Evolutionary conservation across 2,888 invertebrate species (phyloP).

Genomic region (Sclerodermus sp.): DNA sequence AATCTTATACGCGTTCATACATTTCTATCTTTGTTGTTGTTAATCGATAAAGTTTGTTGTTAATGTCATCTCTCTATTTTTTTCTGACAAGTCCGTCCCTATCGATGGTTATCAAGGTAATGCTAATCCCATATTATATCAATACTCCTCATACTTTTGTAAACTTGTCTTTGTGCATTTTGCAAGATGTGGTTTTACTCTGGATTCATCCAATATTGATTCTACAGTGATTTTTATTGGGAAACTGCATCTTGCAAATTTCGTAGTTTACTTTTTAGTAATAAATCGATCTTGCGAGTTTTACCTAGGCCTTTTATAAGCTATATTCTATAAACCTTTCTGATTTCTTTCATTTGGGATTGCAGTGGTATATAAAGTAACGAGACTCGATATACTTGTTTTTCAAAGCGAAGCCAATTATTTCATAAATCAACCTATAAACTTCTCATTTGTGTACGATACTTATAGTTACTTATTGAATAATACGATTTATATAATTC

Average conservation of each 20-base stretch:
- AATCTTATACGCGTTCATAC: slow-evolving; percentile 35
- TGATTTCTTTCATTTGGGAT: too few relatives aligned
- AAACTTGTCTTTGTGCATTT: slow-evolving; percentile 42
- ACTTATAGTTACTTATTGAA: too few relatives aligned
- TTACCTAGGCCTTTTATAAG: slow-evolving; percentile 26
- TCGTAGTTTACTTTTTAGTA: slow-evolving; percentile 43
- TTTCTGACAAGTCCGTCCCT: slow-evolving; percentile 60
- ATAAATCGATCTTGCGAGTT: slow-evolving; percentile 34
- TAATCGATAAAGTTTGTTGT: slow-evolving; percentile 56
- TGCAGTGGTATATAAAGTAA: too few relatives aligned
- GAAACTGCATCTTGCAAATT: slow-evolving; percentile 46
- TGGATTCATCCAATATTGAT: too few relatives aligned
- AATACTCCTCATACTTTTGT: slow-evolving; percentile 55
- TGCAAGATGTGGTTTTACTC: slow-evolving; percentile 49
- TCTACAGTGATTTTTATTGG: neutral
- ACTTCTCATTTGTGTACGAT: too few relatives aligned
- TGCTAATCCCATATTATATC: slow-evolving; percentile 59
- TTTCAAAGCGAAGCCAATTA: too few relatives aligned
- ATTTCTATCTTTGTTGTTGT: slow-evolving; percentile 53
- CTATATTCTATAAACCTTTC: too few relatives aligned
- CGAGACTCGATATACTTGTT: too few relatives aligned
- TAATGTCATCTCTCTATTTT: slow-evolving; percentile 60
- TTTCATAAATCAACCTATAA: too few relatives aligned
- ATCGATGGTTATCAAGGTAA: slow-evolving; percentile 61
- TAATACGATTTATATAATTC: too few relatives aligned